Base-by-base conservation (phyloP, 2,113 vertebrate genomes). In the Neotragus pygmaeus region DNA sequence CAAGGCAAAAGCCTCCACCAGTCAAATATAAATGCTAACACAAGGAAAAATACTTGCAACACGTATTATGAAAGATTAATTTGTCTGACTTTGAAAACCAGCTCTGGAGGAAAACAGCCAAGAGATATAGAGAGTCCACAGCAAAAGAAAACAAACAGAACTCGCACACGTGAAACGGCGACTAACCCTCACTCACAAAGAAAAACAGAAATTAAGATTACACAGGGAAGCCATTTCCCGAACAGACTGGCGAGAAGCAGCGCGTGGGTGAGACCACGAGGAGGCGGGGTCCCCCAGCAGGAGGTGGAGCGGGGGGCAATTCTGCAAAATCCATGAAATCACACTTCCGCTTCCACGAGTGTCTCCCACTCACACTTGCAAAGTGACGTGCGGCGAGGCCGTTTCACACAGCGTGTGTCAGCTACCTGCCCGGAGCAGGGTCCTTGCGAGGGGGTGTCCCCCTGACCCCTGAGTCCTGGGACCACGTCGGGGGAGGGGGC, bases 101-200 rank as follows among this genome's bases (percentile, higher is more conserved):
- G 47, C 30, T 36, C 28, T 3, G 30, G 2, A 45, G 55, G n/a
- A 33, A 62, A 62, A 10, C 5, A 47, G 81, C 13, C 57, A 17
- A 25, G 21, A 80, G 39, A 39, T 2, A 16, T 10, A 13, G 15
- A n/a, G 8, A 14, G 73, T 51, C 43, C 28, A 12, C 21, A 11
- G 47, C 25, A 64, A 49, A 90, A 28, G 16, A 62, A 64, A 30
- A 57, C 85, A 94, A n/a, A 11, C 19, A 28, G 55, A 2, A 12
- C 88, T 55, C 23, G 1, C 17, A 6, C 33, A 60, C 0, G 0
- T 0, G 27, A 7, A 6, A 27, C 14, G 28, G 11, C 2, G 7
- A 15, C 13, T 10, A 33, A 60, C 25, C 36, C 47, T 15, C 36
- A 16, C 81, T 17, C 5, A 36, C 3, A 17, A 23, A 45, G 55